Evolutionary conservation across 1,140 invertebrate species (phyloP), one percentile per base, ranked within the genome.

Genomic region (Prorops nasuta): DNA sequence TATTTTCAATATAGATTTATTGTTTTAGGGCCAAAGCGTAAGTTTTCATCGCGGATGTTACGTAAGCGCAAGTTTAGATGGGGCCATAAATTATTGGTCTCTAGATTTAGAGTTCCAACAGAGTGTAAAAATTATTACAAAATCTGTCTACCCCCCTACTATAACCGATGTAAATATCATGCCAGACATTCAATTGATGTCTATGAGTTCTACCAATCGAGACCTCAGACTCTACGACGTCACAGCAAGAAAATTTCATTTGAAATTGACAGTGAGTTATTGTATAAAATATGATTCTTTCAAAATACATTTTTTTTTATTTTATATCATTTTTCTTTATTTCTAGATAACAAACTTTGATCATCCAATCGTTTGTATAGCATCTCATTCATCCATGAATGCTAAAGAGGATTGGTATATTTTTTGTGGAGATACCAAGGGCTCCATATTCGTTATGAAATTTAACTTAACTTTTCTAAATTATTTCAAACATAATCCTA

Each of bases 161-260:
- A 81, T 88, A 45, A 81, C 84, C 8, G 84, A 85, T 44, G 74
- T 87, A 58, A 81, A 83, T 43, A 82, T 81, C 45, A 72, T 89
- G 61, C 83, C 86, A 0, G 86, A 89, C 66, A 81, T 88, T 12
- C 83, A 83, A 60, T 80, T 88, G 36, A 72, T 88, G 2, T 85
- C 83, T 46, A 84, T 82, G 4, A 83, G 84, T 44, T 85, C 85
- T 2, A 82, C 83, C 2, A 86, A 88, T 67, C 67, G 83, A 1
- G 86, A 87, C 63, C 60, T 89, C 9, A 76, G 86, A 53, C 88
- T 89, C 69, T 88, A 88, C 61, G 86, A 89, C 58, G 85, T 82
- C 10, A 83, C 82, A 1, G 86, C 84, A 4, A 82, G 80, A 18
- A 86, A 85, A 32, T 88, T 88, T 64, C 82, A 82, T 18, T 66